Evolutionary conservation across 2,113 vertebrate genomes (phyloP), one percentile per base, ranked within the genome.

Genomic region (Chloebia gouldiae): DNA sequence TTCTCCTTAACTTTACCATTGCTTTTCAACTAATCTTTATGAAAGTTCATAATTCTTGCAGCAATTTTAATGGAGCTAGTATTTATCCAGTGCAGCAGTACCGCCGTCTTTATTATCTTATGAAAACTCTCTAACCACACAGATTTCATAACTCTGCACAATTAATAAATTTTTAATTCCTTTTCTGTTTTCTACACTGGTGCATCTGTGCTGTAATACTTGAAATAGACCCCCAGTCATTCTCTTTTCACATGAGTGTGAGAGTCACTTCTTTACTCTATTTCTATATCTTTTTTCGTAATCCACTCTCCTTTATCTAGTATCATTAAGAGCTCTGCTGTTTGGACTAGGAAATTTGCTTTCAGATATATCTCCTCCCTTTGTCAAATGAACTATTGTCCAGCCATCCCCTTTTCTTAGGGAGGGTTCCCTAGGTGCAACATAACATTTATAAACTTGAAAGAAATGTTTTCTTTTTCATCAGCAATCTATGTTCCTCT

Each of bases 181-280:
- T 71, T 31, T 68, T 81, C 19, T 69, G 9, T 42, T 90, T 84
- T 35, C 9, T 4, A 27, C 50, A 15, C 20, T 56, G 17, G 69
- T 25, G 5, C 1, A 17, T 60, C 35, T 61, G 5, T 47, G 10
- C 12, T 54, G 3, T 10, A 37, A 28, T 30, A 39, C 3, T 56
- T 56, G 50, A 81, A 73, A 73, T 16, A 6, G 6, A 35, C 1
- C 1, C 13, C 6, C 0, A 1, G 9, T 51, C 30, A 4, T 61
- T 65, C 30, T 61, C 3, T 27, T 61, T 85, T 69, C 35, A 78
- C 3, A 9, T 37, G 35, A 44, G 8, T 14, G 5, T 57, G 44
- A 72, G 5, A 3, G 8, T 9, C 12, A 60, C 4, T 64, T 31
- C 8, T 63, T 61, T 42, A 51, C 15, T 42, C 9, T 56, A 8